Base-by-base conservation (phyloP, 37 sponge, comb jelly and placozoan genomes). In the Geodia barretti region DNA sequence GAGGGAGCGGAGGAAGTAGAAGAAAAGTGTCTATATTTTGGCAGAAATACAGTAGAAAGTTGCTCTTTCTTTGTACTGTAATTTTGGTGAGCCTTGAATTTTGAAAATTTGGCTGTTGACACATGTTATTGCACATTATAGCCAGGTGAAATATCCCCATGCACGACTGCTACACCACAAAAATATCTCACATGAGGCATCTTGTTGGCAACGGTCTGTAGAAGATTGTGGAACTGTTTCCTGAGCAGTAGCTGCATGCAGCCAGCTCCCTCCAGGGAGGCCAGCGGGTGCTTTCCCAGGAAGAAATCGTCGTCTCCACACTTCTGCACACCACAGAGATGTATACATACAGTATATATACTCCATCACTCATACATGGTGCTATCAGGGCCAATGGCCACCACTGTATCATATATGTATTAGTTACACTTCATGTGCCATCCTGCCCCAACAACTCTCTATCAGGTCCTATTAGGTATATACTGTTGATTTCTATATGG, bases 241-340 rank as follows among this genome's bases (percentile, higher is more conserved):
- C 93, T 79, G 26, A 94, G 76, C 37, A 39, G 41, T 25, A 33
- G 34, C 65, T 90, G 81, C 61, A 80, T 77, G 17, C 36, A 33
- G 32, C 95, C 95, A 42, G 92, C 88, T 39, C 91, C 91, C 9
- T 90, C 91, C 26, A 94, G 86, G n/a, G 82, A 85, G 25, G 77
- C 28, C 64, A 90, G 79, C 14, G 95, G 95, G 60, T 94, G 91
- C 62, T 71, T 67, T 28, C 91, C 84, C 76, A 94, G 72, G 62
- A 72, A 69, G 38, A 64, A 28, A 24, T 87, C 94, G 54, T 83
- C 81, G 3, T 64, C 32, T n/a, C 81, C 88, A 33, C 31, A 34
- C 3, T 29, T 4, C 75, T 79, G 60, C 21, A 80, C 5, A n/a
- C n/a, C n/a, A n/a, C n/a, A n/a, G n/a, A n/a, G n/a, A 21, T n/a